phyloP scores from a whole-genome alignment of 2,113 vertebrate genomes.

The Esox niger region DNA sequence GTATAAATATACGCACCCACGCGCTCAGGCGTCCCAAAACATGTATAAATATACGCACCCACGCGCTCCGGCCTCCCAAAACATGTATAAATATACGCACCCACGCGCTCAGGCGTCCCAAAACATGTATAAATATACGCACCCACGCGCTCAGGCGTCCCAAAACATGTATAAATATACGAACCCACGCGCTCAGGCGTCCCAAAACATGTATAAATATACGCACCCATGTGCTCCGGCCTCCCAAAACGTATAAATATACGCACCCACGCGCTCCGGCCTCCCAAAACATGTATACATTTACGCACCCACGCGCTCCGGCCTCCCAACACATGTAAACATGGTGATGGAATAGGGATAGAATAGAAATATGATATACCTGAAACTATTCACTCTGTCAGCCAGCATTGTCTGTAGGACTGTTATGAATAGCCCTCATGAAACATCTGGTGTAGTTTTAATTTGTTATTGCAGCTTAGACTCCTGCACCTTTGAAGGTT shows the following conservation, averaged over 20 bases:
- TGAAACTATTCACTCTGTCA: neutral
- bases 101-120: slow-evolving; percentile 70
- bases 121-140: no score
- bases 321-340: slow-evolving; percentile 62
- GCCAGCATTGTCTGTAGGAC: neutral
- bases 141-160: slow-evolving; percentile 66
- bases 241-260: slow-evolving; percentile 80
- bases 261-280: slow-evolving; percentile 62
- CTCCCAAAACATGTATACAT: slow-evolving; percentile 79
- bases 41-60: no score
- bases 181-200: slow-evolving; percentile 24
- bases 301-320: no score
- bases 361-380: neutral
- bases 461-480: no score
- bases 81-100: no score
- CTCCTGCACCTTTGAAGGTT: no score
- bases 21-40: slow-evolving; percentile 76
- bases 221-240: no score
- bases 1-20: no score
- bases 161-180: no score
- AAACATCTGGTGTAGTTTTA: no score
- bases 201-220: no score
- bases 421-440: neutral
- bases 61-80: slow-evolving; percentile 74
- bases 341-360: neutral